Conservation (phyloP, 2,888 invertebrate species). For the Serrognathus titanus region DNA sequence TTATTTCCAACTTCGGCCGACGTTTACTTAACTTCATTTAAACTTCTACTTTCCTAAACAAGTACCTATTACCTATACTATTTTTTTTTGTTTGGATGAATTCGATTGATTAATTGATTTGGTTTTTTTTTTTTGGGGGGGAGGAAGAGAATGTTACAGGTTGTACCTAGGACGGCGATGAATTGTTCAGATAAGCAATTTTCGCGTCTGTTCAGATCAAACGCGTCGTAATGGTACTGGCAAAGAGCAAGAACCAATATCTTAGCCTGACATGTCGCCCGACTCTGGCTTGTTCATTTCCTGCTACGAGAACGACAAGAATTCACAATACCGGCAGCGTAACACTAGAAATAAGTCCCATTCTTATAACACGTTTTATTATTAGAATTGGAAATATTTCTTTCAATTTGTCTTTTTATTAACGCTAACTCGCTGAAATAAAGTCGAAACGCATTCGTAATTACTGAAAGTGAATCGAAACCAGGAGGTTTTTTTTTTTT, state of each 20-base stretch:
- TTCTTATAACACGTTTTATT: slow-evolving; percentile 8
- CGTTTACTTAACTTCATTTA: slow-evolving; percentile 42
- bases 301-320: slow-evolving; percentile 22
- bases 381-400: slow-evolving; percentile 15
- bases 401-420: slow-evolving; percentile 3
- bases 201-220: slow-evolving; percentile 24
- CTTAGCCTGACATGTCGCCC: slow-evolving; percentile 24
- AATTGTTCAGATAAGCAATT: slow-evolving; percentile 24
- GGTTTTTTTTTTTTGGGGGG: background rate
- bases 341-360: slow-evolving; percentile 3
- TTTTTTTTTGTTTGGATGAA: slow-evolving; percentile 10
- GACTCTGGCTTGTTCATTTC: slow-evolving; percentile 23
- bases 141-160: background rate
- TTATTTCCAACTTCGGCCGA: slow-evolving; percentile 41
- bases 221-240: slow-evolving; percentile 18
- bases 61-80: slow-evolving; percentile 34
- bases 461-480: too few species aligned
- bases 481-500: too few species aligned
- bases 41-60: slow-evolving; percentile 37
- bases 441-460: too few species aligned
- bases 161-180: slow-evolving; percentile 4
- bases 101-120: background rate
- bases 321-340: slow-evolving; percentile 19
- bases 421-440: too few species aligned
- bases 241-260: slow-evolving; percentile 24